phyloP scores from a whole-genome alignment of 2,888 invertebrate species.

The Netelia virgata region DNA sequence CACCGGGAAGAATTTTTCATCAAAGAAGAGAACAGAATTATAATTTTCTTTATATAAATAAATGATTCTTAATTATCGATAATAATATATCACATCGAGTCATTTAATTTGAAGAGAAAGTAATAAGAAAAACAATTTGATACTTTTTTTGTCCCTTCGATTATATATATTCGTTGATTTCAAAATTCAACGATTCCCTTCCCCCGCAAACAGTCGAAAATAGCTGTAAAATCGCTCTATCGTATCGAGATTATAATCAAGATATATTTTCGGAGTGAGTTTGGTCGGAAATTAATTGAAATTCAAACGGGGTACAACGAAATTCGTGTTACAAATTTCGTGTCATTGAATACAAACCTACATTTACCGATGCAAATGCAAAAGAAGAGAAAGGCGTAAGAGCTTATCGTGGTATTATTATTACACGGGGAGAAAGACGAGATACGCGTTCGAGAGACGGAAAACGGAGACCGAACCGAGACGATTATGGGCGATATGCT shows the following conservation, averaged over 20 bases:
- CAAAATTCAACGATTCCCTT: background rate
- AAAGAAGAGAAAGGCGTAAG: conserved; percentile 28
- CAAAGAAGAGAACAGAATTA: no score
- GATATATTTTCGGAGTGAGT: no score
- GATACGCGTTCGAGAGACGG: no score
- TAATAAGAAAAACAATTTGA: background rate
- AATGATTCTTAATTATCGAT: no score
- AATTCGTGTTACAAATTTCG: conserved; percentile 5
- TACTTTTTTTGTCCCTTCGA: background rate
- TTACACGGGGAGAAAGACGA: background rate
- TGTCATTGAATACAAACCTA: background rate
- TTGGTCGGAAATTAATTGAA: background rate
- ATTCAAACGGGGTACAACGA: background rate
- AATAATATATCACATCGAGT: no score
- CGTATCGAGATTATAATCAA: no score
- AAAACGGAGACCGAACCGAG: conserved; percentile 9
- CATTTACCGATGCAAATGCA: conserved; percentile 35
- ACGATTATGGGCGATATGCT: conserved; percentile 43
- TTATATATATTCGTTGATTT: conserved; percentile 1
- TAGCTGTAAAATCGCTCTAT: no score
- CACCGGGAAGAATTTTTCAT: no score
- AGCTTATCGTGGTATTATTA: conserved; percentile 21
- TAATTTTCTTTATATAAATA: no score
- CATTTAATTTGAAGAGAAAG: no score
- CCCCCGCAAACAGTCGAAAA: no score